Conservation (phyloP, 30 jellyfish, hydroid and myxozoan species). For the Haliclystus octoradiatus region DNA sequence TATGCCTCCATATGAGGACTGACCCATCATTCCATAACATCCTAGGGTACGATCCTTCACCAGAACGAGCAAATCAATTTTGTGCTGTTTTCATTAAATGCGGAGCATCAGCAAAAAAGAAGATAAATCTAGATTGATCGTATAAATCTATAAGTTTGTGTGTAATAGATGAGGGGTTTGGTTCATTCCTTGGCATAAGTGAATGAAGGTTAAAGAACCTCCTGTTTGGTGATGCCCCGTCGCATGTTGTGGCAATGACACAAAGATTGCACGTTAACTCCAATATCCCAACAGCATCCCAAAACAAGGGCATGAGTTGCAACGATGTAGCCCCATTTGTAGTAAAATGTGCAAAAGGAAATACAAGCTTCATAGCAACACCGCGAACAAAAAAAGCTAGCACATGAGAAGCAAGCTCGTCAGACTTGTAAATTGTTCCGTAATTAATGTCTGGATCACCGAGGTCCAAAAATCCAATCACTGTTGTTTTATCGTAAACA, state of each 20-base stretch:
- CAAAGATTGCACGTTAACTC: conserved; percentile 21
- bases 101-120: conserved; percentile 37
- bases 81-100: conserved; percentile 35
- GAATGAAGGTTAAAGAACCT: neutral
- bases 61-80: conserved; percentile 25
- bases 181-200: neutral
- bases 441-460: conserved; percentile 29
- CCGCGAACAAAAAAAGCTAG: conserved; percentile 30
- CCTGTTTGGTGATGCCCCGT: conserved; percentile 40
- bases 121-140: conserved; percentile 5
- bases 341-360: conserved; percentile 51
- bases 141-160: neutral
- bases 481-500: conserved; percentile 5
- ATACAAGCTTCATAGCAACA: conserved; percentile 14
- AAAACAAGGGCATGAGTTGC: conserved; percentile 39
- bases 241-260: conserved; percentile 31
- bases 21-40: conserved; percentile 33
- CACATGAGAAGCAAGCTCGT: conserved; percentile 27
- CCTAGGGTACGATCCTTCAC: conserved; percentile 21
- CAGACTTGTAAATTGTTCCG: conserved; percentile 21
- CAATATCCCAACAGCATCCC: conserved; percentile 41
- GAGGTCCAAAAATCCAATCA: conserved; percentile 10
- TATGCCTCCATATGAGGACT: neutral
- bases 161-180: neutral
- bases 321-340: conserved; percentile 24